Conservation (phyloP, 2,797 vertebrate genomes). For the Mallotus villosus region DNA sequence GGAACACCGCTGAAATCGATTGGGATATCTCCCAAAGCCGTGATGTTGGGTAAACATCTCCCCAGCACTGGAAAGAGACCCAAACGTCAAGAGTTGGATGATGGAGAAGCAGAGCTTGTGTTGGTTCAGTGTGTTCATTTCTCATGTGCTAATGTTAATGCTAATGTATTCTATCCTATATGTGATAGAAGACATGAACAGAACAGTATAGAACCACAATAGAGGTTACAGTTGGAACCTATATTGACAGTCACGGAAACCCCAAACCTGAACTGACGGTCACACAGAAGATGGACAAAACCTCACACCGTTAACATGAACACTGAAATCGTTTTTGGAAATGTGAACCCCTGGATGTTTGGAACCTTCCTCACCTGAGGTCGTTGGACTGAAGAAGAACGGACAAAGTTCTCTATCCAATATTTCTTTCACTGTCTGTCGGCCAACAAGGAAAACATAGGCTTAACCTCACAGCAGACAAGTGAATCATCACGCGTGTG, state of each 20-base stretch:
- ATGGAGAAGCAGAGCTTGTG: too few relatives aligned
- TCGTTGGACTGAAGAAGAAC: conserved; percentile 68
- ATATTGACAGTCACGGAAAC: neutral
- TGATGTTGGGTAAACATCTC: conserved; percentile 73
- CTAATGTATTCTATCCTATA: too few relatives aligned
- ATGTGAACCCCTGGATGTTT: neutral
- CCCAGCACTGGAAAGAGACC: conserved; percentile 71
- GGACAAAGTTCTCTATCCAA: conserved; percentile 78
- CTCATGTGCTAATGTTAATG: too few relatives aligned
- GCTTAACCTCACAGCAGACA: neutral
- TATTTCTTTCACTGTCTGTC: conserved; percentile 64
- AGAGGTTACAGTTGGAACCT: neutral
- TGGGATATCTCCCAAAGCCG: conserved; percentile 32
- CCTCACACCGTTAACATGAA: too few relatives aligned
- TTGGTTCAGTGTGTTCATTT: too few relatives aligned
- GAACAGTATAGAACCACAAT: too few relatives aligned
- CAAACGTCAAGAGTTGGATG: neutral
- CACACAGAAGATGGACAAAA: neutral
- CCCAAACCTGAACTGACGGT: too few relatives aligned
- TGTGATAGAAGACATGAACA: too few relatives aligned
- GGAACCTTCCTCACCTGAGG: conserved; percentile 65
- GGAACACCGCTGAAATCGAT: conserved; percentile 31
- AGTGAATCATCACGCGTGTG: neutral
- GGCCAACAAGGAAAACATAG: conserved; percentile 11
- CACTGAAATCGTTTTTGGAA: too few relatives aligned